These are phyloP conservation scores for Python bivittatus DNA, from an alignment of 2,113 vertebrate genomes.

Conservation along the genomic window DNA sequence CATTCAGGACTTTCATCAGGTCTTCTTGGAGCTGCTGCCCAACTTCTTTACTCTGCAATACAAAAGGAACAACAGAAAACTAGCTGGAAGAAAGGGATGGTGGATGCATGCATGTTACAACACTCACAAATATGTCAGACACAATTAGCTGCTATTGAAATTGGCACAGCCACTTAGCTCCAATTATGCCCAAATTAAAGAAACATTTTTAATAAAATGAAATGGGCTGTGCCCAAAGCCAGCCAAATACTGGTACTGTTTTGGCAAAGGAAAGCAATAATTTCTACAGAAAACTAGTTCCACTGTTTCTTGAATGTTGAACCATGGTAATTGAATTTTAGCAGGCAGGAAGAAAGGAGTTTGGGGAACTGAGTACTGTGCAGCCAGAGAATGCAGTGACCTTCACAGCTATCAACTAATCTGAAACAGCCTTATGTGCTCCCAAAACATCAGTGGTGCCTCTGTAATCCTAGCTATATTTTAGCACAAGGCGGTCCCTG, in stretches of 20 bases:
- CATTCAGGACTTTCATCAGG: conserved; percentile 96
- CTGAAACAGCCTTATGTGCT: neutral
- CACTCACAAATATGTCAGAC: conserved; percentile 38
- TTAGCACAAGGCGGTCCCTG: neutral
- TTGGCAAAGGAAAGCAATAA: neutral
- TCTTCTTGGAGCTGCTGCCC: conserved; percentile 96
- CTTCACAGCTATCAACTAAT: neutral
- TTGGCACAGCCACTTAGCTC: conserved; percentile 46
- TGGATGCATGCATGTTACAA: neutral
- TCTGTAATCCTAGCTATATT: neutral
- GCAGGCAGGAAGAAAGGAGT: neutral
- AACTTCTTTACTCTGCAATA: conserved; percentile 94
- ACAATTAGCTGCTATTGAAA: conserved; percentile 51
- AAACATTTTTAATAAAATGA: conserved; percentile 46
- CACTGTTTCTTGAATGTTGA: neutral
- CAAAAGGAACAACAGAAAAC: conserved; percentile 69
- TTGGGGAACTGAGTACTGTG: neutral
- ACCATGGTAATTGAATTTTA: neutral
- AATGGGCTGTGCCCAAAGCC: conserved; percentile 14
- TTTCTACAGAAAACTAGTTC: conserved; percentile 35
- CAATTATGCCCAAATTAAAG: conserved; percentile 47
- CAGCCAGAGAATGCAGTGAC: neutral
- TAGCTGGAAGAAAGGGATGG: conserved; percentile 53
- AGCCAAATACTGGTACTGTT: conserved; percentile 8
- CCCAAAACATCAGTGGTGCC: neutral